These are phyloP conservation scores for Tipula unca DNA, from an alignment of 2,888 invertebrate genomes.

Conservation along the genomic window DNA sequence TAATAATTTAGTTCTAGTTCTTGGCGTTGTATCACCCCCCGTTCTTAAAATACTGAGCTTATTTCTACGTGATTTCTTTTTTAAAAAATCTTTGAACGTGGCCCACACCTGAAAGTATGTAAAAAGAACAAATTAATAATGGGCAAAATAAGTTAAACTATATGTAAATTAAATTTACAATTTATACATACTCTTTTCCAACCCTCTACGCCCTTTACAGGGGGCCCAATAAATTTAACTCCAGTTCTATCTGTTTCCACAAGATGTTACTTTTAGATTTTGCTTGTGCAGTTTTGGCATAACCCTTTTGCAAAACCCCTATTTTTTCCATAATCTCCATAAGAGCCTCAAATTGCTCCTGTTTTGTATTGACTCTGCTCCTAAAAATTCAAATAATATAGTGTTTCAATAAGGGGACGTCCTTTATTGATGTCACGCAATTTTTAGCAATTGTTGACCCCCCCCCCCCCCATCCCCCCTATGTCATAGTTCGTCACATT, in stretches of 20 bases:
- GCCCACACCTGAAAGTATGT: no score
- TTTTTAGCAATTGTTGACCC: no score
- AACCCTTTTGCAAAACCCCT: background rate
- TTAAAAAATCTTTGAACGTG: no score
- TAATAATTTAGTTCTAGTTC: background rate
- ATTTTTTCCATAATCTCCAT: background rate
- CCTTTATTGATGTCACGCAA: no score
- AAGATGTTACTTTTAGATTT: background rate
- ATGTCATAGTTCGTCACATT: no score
- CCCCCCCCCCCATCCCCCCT: no score
- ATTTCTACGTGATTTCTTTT: background rate
- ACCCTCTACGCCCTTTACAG: background rate
- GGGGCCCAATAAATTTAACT: background rate
- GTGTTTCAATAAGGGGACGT: no score
- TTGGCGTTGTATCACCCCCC: background rate
- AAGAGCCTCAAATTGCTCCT: background rate
- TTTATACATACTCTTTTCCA: background rate
- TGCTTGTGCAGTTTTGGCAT: background rate
- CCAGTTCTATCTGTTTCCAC: background rate
- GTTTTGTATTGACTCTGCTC: background rate
- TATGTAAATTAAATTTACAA: background rate
- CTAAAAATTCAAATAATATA: no score
- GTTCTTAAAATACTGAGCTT: background rate
- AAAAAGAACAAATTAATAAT: no score
- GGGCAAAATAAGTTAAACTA: background rate